Evolutionary conservation across 1,140 invertebrate species (phyloP), one percentile per base, ranked within the genome.

Genomic region (Halesus radiatus): DNA sequence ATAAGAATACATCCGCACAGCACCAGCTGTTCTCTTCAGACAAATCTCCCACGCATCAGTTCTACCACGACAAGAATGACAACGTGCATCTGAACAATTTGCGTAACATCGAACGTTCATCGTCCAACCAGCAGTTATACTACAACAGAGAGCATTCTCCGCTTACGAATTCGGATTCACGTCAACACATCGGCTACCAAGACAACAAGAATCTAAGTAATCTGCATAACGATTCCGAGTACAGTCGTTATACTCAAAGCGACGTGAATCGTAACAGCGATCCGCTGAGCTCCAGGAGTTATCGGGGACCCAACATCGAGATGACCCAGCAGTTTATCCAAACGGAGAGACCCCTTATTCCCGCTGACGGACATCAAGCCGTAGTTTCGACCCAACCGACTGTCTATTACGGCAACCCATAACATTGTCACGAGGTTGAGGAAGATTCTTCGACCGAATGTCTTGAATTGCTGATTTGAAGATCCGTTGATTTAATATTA

Each of bases 71-170:
- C 18, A 79, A 79, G 13, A 58, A 50, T 13, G 79, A 83, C 10
- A 75, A 80, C 70, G 78, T 80, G 6, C 56, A 68, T 20, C 16
- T 76, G 20, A 73, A 76, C 62, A 32, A 80, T 22, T 26, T 80
- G 58, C 26, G 78, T 22, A 80, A 74, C 16, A 78, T 72, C 75
- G 81, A 82, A 53, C 76, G 76, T 13, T 80, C 81, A 1, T 54
- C 81, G 5, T 83, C 81, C 18, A 83, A 80, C 26, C 81, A 83
- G 26, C 81, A 83, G 29, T 56, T 83, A 0, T 79, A 80, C n/a
- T 76, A 75, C 37, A 78, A 82, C 50, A 68, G 78, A 4, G 81
- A 82, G 5, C 78, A 82, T 60, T 78, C 81, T 16, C 78, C 78
- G 18, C 37, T 75, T 1, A 58, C 66, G 5, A 79, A 83, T 13